Conservation (phyloP, 2,888 invertebrate species). For the Lysandra bellargus region DNA sequence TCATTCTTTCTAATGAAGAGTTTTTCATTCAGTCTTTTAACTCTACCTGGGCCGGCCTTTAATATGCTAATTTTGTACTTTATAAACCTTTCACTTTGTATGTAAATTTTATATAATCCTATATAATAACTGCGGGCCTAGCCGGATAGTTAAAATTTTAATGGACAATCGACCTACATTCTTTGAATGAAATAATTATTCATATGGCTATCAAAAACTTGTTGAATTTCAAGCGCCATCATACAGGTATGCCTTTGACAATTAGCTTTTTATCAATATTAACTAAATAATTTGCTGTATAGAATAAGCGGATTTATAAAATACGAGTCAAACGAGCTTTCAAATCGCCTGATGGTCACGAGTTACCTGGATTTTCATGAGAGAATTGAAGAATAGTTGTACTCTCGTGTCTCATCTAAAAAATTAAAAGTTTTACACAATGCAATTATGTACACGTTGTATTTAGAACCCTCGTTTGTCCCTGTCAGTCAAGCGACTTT, state of each 20-base stretch:
- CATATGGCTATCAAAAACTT: background rate
- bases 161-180: conserved; percentile 6
- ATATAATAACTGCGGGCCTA: background rate
- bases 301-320: background rate
- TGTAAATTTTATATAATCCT: conserved; percentile 18
- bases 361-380: background rate
- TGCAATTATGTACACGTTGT: too few species aligned
- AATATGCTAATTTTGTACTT: conserved; percentile 23
- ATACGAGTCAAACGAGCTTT: background rate
- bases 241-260: background rate
- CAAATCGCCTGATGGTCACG: background rate
- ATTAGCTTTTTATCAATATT: background rate
- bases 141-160: background rate
- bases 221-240: background rate
- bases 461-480: too few species aligned
- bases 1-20: background rate
- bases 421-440: too few species aligned
- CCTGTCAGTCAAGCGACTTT: too few species aligned
- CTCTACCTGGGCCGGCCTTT: background rate
- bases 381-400: too few species aligned
- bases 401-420: too few species aligned
- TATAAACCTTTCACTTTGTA: conserved; percentile 18
- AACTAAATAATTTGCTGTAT: background rate
- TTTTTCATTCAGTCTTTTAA: background rate
- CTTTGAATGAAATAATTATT: background rate